Percentiles rank a stretch among this genome's conserved stretches.
These are phyloP conservation scores for Polypedilum pembai DNA, from an alignment of 1,140 invertebrate genomes.

Conservation along the genomic window DNA sequence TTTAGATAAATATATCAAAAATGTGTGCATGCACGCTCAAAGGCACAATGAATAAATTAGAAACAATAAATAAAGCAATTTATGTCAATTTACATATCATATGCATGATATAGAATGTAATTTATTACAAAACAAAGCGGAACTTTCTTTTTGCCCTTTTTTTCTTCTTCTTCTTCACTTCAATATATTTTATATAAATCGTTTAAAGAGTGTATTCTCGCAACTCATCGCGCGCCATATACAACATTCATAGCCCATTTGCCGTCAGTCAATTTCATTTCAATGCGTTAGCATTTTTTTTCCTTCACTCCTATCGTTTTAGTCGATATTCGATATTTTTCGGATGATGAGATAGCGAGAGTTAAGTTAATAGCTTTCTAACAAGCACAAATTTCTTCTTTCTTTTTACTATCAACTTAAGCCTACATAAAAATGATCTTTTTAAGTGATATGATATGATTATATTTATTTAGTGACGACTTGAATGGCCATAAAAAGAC, in stretches of 20 bases:
- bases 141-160: constrained; percentile 17
- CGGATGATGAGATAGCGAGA: too few relatives aligned
- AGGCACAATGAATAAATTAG: background rate
- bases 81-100: constrained; percentile 28
- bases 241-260: background rate
- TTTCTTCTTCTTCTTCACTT: background rate
- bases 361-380: background rate
- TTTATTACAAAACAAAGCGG: constrained; percentile 18
- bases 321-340: too few relatives aligned
- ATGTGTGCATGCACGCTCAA: background rate
- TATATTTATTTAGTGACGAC: too few relatives aligned
- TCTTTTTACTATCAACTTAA: too few relatives aligned
- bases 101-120: constrained; percentile 12
- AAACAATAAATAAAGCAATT: constrained; percentile 24
- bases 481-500: too few relatives aligned
- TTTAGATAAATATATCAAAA: constrained; percentile 11
- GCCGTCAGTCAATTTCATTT: constrained; percentile 16
- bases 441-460: too few relatives aligned
- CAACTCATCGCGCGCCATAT: constrained; percentile 5
- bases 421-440: too few relatives aligned
- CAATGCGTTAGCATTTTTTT: constrained; percentile 17
- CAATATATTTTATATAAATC: background rate
- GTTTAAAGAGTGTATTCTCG: background rate
- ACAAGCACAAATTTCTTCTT: background rate
- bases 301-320: too few relatives aligned